A percentile compares a stretch with the other conserved stretches of the same genome.
Evolutionary conservation across 2,113 vertebrate species (phyloP).

Genomic region (Microcebus tavaratra): DNA sequence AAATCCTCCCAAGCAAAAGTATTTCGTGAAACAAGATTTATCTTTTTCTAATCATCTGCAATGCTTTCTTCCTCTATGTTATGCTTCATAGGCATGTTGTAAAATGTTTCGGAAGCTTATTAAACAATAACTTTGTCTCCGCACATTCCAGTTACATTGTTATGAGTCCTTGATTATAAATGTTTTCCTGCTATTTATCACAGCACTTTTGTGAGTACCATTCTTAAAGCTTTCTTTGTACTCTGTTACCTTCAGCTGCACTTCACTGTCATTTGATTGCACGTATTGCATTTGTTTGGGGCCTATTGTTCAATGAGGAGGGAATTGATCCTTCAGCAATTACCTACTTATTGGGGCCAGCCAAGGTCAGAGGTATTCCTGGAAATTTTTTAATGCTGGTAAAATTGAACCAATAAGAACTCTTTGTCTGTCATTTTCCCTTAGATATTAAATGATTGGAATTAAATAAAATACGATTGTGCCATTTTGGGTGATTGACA

Average conservation of each 20-base stretch:
- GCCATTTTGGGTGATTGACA: slow-evolving; percentile 42
- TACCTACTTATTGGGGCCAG: slow-evolving; percentile 81
- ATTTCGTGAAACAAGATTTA: slow-evolving; percentile 16
- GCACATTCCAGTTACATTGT: background rate
- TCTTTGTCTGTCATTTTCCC: slow-evolving; percentile 62
- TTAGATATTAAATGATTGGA: slow-evolving; percentile 54
- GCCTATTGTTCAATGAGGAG: slow-evolving; percentile 81
- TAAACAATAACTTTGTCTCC: background rate
- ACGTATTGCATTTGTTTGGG: slow-evolving; percentile 75
- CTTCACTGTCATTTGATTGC: slow-evolving; percentile 78
- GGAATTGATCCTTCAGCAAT: slow-evolving; percentile 83
- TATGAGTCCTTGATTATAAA: slow-evolving; percentile 27
- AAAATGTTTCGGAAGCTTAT: background rate
- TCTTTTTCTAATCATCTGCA: background rate
- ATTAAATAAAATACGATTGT: slow-evolving; percentile 60
- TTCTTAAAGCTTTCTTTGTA: slow-evolving; percentile 73
- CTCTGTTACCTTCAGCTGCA: slow-evolving; percentile 77
- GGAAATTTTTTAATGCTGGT: slow-evolving; percentile 67
- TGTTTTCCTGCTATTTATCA: slow-evolving; percentile 58
- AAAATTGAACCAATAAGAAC: slow-evolving; percentile 62
- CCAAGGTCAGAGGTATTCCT: slow-evolving; percentile 27
- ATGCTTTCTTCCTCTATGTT: background rate
- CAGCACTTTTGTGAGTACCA: slow-evolving; percentile 35
- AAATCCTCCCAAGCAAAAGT: slow-evolving; percentile 30
- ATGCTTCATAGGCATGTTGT: background rate